These are phyloP conservation scores for Oscheius onirici DNA, from an alignment of 2,888 invertebrate genomes.

Conservation along the genomic window DNA sequence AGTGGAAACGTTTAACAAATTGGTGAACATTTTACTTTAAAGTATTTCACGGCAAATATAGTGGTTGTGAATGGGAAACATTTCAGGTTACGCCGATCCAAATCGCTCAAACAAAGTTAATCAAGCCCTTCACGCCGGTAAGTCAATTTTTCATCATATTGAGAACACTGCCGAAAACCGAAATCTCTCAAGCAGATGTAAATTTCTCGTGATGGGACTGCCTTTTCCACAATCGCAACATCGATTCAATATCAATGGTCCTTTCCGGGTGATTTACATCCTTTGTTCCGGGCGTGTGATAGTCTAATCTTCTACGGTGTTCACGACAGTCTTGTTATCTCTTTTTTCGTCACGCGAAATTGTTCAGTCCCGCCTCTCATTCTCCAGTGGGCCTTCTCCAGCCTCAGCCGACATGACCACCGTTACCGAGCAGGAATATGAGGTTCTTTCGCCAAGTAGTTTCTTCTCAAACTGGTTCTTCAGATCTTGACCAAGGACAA, in stretches of 20 bases:
- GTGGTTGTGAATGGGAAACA: no score
- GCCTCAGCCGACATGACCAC: constrained; percentile 12
- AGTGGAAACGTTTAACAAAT: no score
- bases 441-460: background rate
- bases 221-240: no score
- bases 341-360: constrained; percentile 22
- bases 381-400: constrained; percentile 18
- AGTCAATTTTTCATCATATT: no score
- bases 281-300: constrained; percentile 22
- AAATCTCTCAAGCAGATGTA: no score
- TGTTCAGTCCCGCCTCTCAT: constrained; percentile 22
- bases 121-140: no score
- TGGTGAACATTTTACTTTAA: no score
- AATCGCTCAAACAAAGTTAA: no score
- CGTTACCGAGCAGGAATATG: constrained; percentile 26
- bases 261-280: constrained; percentile 18
- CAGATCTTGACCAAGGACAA: constrained; percentile 30
- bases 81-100: no score
- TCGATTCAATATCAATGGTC: background rate
- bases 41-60: no score
- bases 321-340: constrained; percentile 19
- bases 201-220: no score
- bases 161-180: no score
- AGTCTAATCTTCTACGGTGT: constrained; percentile 22
- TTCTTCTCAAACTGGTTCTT: background rate